Conservation (phyloP, 2,113 vertebrate species). For the Microtus oregoni region DNA sequence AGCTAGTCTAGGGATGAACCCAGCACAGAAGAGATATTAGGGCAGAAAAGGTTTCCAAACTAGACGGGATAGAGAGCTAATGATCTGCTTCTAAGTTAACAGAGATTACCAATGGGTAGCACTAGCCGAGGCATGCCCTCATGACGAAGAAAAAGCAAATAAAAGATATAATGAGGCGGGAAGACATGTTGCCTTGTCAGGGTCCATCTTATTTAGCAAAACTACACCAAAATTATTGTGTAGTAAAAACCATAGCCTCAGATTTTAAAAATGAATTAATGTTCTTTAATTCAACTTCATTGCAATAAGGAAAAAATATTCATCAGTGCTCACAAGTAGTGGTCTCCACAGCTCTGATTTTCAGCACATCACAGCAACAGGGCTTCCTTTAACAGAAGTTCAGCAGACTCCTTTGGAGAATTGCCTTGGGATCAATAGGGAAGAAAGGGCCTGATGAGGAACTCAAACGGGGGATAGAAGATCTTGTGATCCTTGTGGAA, state of each 20-base stretch:
- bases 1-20: not conserved
- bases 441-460: not conserved
- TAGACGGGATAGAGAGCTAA: not conserved
- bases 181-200: not conserved
- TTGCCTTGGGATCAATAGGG: not conserved
- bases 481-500: not conserved
- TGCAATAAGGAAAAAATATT: not conserved
- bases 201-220: not conserved
- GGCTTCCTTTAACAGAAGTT: slow-evolving; percentile 1
- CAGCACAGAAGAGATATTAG: not conserved
- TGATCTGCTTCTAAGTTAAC: not conserved
- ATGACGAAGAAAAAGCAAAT: not conserved
- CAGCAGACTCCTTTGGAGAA: not conserved
- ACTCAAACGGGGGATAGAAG: not conserved
- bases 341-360: not conserved
- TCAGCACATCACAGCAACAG: slow-evolving; percentile 13
- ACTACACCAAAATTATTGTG: not conserved
- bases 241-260: not conserved
- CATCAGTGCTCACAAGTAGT: not conserved
- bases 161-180: not conserved
- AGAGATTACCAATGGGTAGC: not conserved
- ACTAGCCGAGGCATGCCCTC: too few species aligned
- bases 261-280: slow-evolving; percentile 6
- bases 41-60: not conserved
- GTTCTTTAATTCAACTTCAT: not conserved